phyloP scores from a whole-genome alignment of 2,113 vertebrate genomes.

The Otus sunia region DNA sequence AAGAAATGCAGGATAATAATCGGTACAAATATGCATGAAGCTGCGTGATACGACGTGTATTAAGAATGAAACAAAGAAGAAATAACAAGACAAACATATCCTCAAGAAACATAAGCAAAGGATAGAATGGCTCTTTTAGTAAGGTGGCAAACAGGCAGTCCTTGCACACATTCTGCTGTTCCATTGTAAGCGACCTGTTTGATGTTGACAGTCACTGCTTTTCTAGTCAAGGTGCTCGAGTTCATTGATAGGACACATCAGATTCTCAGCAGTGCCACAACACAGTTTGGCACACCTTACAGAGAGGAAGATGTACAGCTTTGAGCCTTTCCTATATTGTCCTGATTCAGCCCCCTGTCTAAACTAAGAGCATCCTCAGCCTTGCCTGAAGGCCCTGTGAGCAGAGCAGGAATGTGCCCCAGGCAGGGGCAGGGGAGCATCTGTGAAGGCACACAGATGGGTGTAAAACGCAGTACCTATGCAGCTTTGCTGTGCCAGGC shows the following conservation, averaged over 20 bases:
- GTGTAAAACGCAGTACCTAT: background rate
- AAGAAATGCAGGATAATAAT: background rate
- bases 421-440: background rate
- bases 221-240: background rate
- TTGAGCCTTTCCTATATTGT: background rate
- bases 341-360: background rate
- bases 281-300: background rate
- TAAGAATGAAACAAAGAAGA: constrained; percentile 8
- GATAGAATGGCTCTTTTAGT: background rate
- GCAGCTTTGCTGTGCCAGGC: background rate
- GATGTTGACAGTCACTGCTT: background rate
- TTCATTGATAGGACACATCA: background rate
- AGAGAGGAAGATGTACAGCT: background rate
- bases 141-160: background rate
- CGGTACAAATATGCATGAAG: background rate
- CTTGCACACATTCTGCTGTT: background rate
- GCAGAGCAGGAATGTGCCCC: background rate
- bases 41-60: background rate
- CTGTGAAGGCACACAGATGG: background rate
- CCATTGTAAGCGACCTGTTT: background rate
- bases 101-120: background rate
- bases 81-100: constrained; percentile 4
- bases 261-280: background rate
- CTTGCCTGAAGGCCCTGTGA: background rate
- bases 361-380: background rate